Percentiles rank a stretch among this genome's conserved stretches.
Conservation (phyloP, 2,888 invertebrate species). For the Drosophila emarginata region DNA sequence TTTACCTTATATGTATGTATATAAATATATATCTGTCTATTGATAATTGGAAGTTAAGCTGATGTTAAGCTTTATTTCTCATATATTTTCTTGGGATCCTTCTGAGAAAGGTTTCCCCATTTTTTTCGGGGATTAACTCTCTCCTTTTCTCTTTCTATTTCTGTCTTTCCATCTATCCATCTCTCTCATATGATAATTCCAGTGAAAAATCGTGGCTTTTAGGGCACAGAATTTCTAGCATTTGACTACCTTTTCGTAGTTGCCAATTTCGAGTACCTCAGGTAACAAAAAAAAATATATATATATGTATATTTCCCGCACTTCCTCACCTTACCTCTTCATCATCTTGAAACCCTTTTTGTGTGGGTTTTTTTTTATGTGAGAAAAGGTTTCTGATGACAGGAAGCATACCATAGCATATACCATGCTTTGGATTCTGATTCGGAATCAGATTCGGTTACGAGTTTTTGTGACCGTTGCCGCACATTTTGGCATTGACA, state of each 20-base stretch:
- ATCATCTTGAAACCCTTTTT: neutral
- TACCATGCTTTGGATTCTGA: neutral
- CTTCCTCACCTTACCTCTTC: neutral
- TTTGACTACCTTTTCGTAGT: conserved; percentile 1
- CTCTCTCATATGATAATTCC: neutral
- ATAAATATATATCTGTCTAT: no score
- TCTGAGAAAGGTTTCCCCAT: neutral
- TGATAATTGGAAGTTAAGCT: neutral
- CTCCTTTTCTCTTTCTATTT: neutral
- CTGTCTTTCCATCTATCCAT: neutral
- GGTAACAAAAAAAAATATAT: neutral
- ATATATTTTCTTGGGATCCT: neutral
- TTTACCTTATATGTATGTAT: no score
- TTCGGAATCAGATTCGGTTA: neutral
- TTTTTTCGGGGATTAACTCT: neutral
- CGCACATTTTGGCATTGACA: conserved; percentile 69
- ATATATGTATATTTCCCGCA: no score
- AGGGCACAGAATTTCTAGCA: neutral
- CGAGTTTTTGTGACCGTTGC: conserved; percentile 41
- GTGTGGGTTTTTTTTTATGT: conserved; percentile 1
- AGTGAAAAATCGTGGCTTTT: neutral
- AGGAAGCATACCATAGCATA: neutral
- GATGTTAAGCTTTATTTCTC: neutral
- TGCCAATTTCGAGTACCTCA: conserved; percentile 4
- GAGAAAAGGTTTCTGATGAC: conserved; percentile 1